Base-by-base conservation (phyloP, 1,140 invertebrate genomes). In the Cyrtorhinus lividipennis region DNA sequence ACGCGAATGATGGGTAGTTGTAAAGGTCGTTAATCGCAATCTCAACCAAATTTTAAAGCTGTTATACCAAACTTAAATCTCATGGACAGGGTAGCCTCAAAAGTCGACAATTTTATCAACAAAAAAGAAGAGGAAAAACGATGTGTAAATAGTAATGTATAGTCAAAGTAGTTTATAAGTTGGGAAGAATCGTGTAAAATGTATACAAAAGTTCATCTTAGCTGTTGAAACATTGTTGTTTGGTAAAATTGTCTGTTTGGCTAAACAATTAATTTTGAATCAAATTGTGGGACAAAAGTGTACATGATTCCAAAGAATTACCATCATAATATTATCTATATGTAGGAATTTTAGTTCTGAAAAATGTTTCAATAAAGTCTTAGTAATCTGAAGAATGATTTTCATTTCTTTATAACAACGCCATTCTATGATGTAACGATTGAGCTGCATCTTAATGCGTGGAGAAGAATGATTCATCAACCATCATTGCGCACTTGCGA, bases 341-440 rank as follows among this genome's bases (percentile, higher is more conserved):
- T 64, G 63, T 64, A 64, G 63, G 63, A n/a, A 60, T 64, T 64
- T 64, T 64, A 64, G 63, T 64, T 64, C 46, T 64, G 63, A 30
- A 61, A 58, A 24, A 63, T 53, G 62, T 63, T 63, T 63, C 62
- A 63, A 63, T 63, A 63, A 63, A 63, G 56, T 53, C 10, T 53
- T 53, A 53, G 10, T 53, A 44, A 38, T 38, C 30, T 38, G 30
- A 38, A 38, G 15, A 38, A 8, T 38, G 30, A 15, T 38, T 38
- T n/a, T n/a, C n/a, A n/a, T n/a, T n/a, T n/a, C n/a, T n/a, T n/a
- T n/a, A n/a, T n/a, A n/a, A n/a, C n/a, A n/a, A n/a, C n/a, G n/a
- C n/a, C n/a, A n/a, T n/a, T n/a, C n/a, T n/a, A n/a, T n/a, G n/a
- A n/a, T n/a, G n/a, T n/a, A n/a, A n/a, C n/a, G n/a, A n/a, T n/a